Evolutionary conservation across 2,113 vertebrate species (phyloP), one percentile per base, ranked within the genome.

Genomic region (Oreotrochilus melanogaster): DNA sequence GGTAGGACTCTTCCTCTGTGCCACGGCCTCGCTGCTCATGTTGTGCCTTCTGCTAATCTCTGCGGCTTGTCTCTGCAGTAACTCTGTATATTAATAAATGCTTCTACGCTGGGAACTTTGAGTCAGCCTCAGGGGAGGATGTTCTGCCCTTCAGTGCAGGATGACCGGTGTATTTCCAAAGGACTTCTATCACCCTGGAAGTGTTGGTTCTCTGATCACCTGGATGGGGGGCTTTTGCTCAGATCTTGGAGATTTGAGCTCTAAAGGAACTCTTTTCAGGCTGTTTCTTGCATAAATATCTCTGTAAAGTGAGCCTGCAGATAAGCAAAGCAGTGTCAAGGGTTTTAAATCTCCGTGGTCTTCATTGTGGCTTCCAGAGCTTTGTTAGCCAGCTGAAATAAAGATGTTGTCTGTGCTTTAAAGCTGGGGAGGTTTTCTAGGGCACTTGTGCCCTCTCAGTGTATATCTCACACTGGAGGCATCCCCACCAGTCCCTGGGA

Each of bases 251-350:
- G 78, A 76, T 92, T 18, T 79, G 82, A 95, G 82, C 82, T 86
- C 45, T 79, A 51, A 92, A 95, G 67, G 74, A 90, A 30, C 42
- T 70, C 71, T 82, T 69, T 87, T 81, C 61, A 92, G 74, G 66
- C 74, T 0, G 1, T 56, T 87, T 61, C 66, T 91, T 87, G 81
- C 71, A 51, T 84, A 79, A 94, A 91, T 33, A 82, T 74, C 81
- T 79, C 58, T 79, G 85, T 87, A 76, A 89, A 82, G 71, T 24
- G 60, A 90, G 95, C 30, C 50, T 33, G 54, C 42, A 35, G 78
- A 74, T 15, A 67, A 47, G 79, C 67, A 50, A 11, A 57, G 91
- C 10, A 0, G 2, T 69, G 42, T 74, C 84, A 84, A 84, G 91
- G 70, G 56, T 47, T 79, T 67, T 45, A 24, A 72, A 65, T 75